Evolutionary conservation across 1,140 invertebrate species (phyloP), one percentile per base, ranked within the genome.

Genomic region (Stenopsyche tienmushanensis): DNA sequence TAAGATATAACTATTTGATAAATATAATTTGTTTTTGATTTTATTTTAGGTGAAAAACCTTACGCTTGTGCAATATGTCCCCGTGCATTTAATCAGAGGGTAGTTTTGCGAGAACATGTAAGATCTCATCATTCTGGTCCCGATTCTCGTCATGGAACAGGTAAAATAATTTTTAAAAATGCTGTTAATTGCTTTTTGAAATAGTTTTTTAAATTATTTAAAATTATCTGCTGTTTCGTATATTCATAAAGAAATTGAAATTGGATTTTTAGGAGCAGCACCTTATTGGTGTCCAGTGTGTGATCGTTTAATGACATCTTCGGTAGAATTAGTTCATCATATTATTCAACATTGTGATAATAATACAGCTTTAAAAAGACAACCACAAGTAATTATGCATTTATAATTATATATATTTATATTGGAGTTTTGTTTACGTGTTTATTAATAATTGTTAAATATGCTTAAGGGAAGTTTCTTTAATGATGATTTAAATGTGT

Each of bases 61-160:
- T 98, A 96, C 77, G 90, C 89, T 26, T 99, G 97, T 75, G 89
- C 93, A n/a, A 89, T 96, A 42, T 99, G 97, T 77, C 90, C 88
- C 9, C 84, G 90, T 50, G 90, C 90, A 21, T 92, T 92, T 72
- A 92, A 92, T 82, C 90, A 92, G 75, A 84, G 90, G 72, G 90
- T 93, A 1, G 90, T 92, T 24, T 75, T 93, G 15, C 81, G 90
- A 17, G 90, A 92, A 73, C 90, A 92, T 71, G 90, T 93, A 17
- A 83, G 90, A 42, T 90, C 89, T 15, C 90, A 93, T 76, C 90
- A 92, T 76, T 91, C 90, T 0, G 89, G 86, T 1, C 83, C 88
- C 15, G 89, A 91, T 80, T 81, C 85, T 2, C 82, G 85, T 54
- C 71, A 72, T 1, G 77, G 78, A 2, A 81, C 80, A 26, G 75